phyloP scores from a whole-genome alignment of 1,140 invertebrate species.

The Conopomorpha cramerella region DNA sequence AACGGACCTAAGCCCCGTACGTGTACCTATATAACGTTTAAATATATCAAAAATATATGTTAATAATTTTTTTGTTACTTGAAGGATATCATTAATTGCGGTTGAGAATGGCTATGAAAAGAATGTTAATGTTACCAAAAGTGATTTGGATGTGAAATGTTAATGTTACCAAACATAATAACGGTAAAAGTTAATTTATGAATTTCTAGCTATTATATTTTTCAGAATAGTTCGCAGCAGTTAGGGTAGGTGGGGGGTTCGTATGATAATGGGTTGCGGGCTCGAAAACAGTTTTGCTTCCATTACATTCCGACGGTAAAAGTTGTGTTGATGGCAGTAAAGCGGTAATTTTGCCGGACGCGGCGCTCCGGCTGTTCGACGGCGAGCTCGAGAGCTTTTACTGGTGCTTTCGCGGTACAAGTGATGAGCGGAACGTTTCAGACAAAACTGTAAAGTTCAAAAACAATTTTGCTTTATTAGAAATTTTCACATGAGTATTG shows the following conservation, averaged over 20 bases:
- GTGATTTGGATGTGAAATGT: background rate
- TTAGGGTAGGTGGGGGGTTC: background rate
- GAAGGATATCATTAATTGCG: too few species aligned
- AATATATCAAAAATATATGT: too few species aligned
- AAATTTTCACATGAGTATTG: background rate
- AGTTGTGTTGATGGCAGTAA: constrained; percentile 34
- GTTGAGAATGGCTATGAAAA: too few species aligned
- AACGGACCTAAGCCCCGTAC: too few species aligned
- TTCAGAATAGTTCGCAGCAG: background rate
- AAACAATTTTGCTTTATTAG: background rate
- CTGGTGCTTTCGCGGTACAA: constrained; percentile 8
- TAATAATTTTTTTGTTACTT: too few species aligned
- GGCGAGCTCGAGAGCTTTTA: constrained; percentile 21
- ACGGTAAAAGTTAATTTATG: background rate
- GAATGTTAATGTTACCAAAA: too few species aligned
- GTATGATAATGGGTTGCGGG: background rate
- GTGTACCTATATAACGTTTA: too few species aligned
- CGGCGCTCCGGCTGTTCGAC: constrained; percentile 17
- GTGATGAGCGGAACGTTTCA: constrained; percentile 4
- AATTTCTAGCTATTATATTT: too few species aligned
- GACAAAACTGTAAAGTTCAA: background rate
- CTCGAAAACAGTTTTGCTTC: too few species aligned
- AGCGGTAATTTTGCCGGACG: constrained; percentile 34
- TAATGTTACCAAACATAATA: background rate
- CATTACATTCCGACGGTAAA: constrained; percentile 20